Base-by-base conservation (phyloP, 2,888 invertebrate species). In the Melanotus villosus region DNA sequence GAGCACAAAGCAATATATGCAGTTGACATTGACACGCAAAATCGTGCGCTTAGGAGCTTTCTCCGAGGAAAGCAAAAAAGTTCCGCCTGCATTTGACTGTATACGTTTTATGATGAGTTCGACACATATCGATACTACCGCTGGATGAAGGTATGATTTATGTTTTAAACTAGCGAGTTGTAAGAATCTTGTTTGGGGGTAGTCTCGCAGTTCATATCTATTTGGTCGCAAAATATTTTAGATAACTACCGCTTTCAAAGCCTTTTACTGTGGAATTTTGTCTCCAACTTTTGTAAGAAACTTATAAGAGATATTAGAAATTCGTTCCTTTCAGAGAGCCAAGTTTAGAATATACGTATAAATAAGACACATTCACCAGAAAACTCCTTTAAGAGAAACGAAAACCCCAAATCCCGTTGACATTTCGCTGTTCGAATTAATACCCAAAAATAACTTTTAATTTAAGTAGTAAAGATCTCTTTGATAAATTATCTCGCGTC, bases 61-160 rank as follows among this genome's bases (percentile, higher is more conserved):
- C 52, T 41, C 32, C 18, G 30, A 41, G 43, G 38, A 64, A 18
- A 43, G 26, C 19, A 64, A 52, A 26, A 64, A 63, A 63, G 52
- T 43, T 63, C 26, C 64, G 52, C 43, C 56, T 56, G 64, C 54
- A 64, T 64, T 56, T 21, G 54, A 64, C 64, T 64, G 41, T 56
- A 56, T 64, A 43, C 56, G 19, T 43, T 64, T 56, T 64, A 64
- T 64, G 14, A 26, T 41, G 64, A 52, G 36, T 50, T 36, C 63
- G 63, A 41, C 63, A 63, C 54, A 63, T 63, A 56, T 64, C 64
- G 64, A 56, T 64, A 64, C 56, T 30, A 56, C 56, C 32, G 54
- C 56, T 43, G 38, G 54, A 26, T 41, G 52, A 52, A 64, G 36
- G 18, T 38, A 34, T 56, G 56, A 64, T 64, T 64, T 64, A 64